Evolutionary conservation across 1,140 invertebrate species (phyloP), one percentile per base, ranked within the genome.

Genomic region (Thaumatotibia leucotreta): DNA sequence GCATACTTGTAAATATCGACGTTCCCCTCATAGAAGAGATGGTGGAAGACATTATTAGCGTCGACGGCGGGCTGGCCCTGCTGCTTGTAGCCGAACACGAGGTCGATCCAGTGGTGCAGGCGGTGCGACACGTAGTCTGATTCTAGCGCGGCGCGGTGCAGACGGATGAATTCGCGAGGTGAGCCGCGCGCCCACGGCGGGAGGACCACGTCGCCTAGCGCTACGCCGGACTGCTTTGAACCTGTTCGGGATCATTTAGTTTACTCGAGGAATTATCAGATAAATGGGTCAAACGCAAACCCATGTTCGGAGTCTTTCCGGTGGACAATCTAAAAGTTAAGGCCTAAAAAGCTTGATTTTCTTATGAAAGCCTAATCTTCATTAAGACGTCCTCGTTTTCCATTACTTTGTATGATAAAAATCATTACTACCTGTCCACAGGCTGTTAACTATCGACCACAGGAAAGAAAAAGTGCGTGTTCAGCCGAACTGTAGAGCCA

Each of bases 11-110:
- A 99, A 82, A 99, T 99, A 91, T 99, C 98, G 29, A 99, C 98
- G 89, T 99, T 99, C 79, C 98, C 99, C 90, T 99, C 99, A 82
- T 99, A 99, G 89, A 99, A 99, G 9, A 99, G 93, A 92, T 99
- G 98, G 92, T 99, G 99, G 91, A 99, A 99, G 29, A 99, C 97
- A 92, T 99, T 99, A 50, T 96, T 95, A 20, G 98, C 95, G 66
- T 99, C 97, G 9, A 98, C 95, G 0, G 98, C 98, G 10, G 95
- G 92, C 27, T 93, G 94, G 1, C 97, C 99, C 81, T 98, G 97
- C 89, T 99, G 99, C 86, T 99, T 99, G 84, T 95, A 98, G 0
- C 99, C 99, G 92, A 99, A 99, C 74, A 99, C 98, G 17, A 99
- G 92, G 92, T 99, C 99, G 70, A 99, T 99, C 99, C 99, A 99